Base-by-base conservation (phyloP, 2,888 invertebrate species). In the Anthrax anthrax region DNA sequence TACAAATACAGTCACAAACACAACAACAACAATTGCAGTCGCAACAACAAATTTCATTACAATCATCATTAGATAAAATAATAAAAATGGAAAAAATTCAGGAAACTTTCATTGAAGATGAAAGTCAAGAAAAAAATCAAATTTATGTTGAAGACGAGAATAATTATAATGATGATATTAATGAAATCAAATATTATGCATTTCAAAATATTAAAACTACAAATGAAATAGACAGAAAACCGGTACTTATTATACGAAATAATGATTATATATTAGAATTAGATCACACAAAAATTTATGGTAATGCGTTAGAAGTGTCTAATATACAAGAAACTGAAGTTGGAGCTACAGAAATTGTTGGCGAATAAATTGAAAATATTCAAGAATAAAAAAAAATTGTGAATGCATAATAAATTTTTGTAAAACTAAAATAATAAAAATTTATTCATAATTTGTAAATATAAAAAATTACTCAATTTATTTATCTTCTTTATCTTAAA, bases 231-330 rank as follows among this genome's bases (percentile, higher is more conserved):
- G 12, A 12, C 3, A 32, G 2, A 12, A 32, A 5, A 32, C 29
- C 29, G 3, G 29, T 32, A 12, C 12, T 32, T 12, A 32, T 32
- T 12, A 32, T 32, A 32, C 29, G 29, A 32, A 32, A 32, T 48
- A 48, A 50, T 43, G 48, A 48, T 39, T 50, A 50, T 38, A 48
- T 48, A 18, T 37, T 44, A 18, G 43, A 29, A 29, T 19, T 44
- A 3, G 47, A 46, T 23, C 46, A 47, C 36, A 43, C 39, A 23
- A 46, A 42, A 37, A 39, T 42, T 27, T 50, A 47, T 27, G 47
- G 46, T n/a, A 45, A 43, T 45, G 29, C 29, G 12, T 32, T 32
- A 12, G 29, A 32, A 9, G 29, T 32, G 12, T 12, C 12, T 4
- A 32, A 32, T 32, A 12, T 32, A 12, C 29, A 32, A 32, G 29